These are phyloP conservation scores for Antidorcas marsupialis DNA, from an alignment of 2,113 vertebrate genomes.

Conservation along the genomic window DNA sequence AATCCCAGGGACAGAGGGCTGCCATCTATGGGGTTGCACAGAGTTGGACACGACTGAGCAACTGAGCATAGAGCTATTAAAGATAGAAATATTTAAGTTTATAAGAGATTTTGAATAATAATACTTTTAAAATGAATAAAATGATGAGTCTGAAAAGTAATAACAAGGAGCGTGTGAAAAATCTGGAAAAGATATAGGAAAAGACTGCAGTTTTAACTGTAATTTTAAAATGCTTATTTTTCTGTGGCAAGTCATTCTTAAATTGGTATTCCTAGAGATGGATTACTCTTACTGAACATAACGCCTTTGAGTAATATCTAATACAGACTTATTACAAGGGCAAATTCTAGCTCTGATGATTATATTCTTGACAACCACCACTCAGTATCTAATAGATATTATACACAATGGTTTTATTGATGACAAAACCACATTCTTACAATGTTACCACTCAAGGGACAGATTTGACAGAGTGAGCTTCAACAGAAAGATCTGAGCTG, in stretches of 20 bases:
- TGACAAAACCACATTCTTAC: neutral
- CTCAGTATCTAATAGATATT: neutral
- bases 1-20: too few species aligned
- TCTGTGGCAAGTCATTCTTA: neutral
- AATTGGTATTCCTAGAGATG: neutral
- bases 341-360: neutral
- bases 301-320: neutral
- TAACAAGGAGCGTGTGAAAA: neutral
- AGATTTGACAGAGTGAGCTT: neutral
- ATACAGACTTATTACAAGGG: neutral
- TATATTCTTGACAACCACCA: neutral
- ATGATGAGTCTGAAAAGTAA: neutral
- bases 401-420: neutral
- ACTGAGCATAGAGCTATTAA: neutral
- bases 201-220: neutral
- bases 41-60: neutral
- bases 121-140: slow-evolving; percentile 29
- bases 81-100: neutral
- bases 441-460: neutral
- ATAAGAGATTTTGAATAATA: neutral
- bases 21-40: too few species aligned
- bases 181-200: neutral
- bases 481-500: neutral
- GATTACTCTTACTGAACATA: neutral
- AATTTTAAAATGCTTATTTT: neutral